Percentiles rank a stretch among this genome's conserved stretches.
Evolutionary conservation across 2,113 vertebrate genomes (phyloP).

Genomic region (Myiozetetes cayanensis): DNA sequence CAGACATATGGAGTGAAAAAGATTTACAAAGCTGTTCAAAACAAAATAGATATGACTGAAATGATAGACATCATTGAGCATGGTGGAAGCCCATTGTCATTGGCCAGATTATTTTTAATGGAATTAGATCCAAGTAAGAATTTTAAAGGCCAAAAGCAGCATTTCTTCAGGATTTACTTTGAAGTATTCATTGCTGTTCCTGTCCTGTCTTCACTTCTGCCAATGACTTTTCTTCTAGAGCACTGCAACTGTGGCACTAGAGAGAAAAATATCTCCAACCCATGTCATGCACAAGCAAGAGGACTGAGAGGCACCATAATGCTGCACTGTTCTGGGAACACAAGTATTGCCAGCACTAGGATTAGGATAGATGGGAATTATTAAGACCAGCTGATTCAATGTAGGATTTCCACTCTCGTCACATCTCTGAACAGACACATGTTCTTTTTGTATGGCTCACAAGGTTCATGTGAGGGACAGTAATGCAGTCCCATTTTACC

Average conservation of each 20-base stretch:
- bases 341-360: background rate
- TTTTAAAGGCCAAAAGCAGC: background rate
- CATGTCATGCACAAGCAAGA: accelerated
- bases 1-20: background rate
- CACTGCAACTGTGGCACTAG: background rate
- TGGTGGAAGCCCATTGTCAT: background rate
- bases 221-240: background rate
- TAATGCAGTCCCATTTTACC: background rate
- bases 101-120: background rate
- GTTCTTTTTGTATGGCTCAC: background rate
- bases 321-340: background rate
- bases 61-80: background rate
- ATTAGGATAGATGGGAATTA: background rate
- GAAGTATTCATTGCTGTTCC: background rate
- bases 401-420: background rate
- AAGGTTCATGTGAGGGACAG: background rate
- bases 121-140: background rate
- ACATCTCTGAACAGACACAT: background rate
- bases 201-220: background rate
- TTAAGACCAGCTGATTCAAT: background rate
- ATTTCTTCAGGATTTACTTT: background rate
- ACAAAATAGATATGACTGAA: background rate
- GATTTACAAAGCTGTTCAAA: background rate
- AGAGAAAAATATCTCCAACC: background rate
- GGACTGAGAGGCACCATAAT: background rate